phyloP scores from a whole-genome alignment of 2,113 vertebrate genomes.

The Gnathonemus echidnorhynchus region DNA sequence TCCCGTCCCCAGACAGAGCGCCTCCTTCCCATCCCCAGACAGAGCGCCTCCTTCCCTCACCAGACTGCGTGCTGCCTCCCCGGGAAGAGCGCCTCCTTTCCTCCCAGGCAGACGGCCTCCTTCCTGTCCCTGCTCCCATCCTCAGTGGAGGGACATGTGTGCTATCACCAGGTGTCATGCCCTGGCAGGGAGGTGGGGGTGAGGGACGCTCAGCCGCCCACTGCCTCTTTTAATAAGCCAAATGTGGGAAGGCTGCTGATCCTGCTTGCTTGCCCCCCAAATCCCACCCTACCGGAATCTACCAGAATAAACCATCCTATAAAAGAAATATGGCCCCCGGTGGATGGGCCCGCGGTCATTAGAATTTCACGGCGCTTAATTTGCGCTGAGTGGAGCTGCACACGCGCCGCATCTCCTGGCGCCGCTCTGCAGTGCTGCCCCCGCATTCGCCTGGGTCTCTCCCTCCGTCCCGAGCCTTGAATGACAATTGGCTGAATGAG shows the following conservation, averaged over 20 bases:
- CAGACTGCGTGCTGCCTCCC: no score
- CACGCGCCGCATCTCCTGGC: conserved; percentile 33
- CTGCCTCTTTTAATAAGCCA: conserved; percentile 53
- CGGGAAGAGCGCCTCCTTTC: no score
- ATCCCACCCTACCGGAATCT: conserved; percentile 7
- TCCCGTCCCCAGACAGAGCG: no score
- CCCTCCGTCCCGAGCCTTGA: conserved; percentile 42
- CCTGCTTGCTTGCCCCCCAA: conserved; percentile 20
- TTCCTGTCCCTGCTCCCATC: not conserved
- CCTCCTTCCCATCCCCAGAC: no score
- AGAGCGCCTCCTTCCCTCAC: no score
- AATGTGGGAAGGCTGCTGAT: conserved; percentile 20
- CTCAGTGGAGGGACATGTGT: not conserved
- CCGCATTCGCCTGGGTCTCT: conserved; percentile 36
- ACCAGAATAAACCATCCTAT: conserved; percentile 31
- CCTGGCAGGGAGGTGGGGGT: not conserved
- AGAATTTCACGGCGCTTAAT: conserved; percentile 34
- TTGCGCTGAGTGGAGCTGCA: conserved; percentile 21
- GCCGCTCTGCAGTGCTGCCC: conserved; percentile 51
- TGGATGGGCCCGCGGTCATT: conserved; percentile 38
- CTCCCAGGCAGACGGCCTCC: not conserved
- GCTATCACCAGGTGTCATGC: conserved; percentile 9
- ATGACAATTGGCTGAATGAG: conserved; percentile 69
- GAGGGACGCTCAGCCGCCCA: not conserved
- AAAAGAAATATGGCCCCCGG: conserved; percentile 39